phyloP scores from a whole-genome alignment of 2,113 vertebrate species.

The Tupaia tana region DNA sequence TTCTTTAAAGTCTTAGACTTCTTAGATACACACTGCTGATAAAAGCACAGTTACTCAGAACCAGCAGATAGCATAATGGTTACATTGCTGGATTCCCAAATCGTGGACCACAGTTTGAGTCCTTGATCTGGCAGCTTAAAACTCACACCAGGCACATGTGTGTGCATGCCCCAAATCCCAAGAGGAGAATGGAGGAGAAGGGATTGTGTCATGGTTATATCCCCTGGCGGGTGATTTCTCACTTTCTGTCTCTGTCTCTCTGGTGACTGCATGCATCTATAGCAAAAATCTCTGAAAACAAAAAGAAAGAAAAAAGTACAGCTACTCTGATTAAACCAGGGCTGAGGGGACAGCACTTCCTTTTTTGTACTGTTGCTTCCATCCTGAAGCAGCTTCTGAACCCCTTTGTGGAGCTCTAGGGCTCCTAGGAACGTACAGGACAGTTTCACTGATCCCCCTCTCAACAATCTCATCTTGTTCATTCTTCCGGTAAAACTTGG shows the following conservation, averaged over 20 bases:
- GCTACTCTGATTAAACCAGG: background rate
- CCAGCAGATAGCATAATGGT: too few species aligned
- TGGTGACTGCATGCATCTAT: too few species aligned
- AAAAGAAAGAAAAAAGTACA: background rate
- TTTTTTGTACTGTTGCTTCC: background rate
- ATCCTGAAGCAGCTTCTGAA: background rate
- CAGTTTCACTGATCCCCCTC: background rate
- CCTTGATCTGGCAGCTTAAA: too few species aligned
- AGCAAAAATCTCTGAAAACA: too few species aligned
- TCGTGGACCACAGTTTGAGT: too few species aligned
- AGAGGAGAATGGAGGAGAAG: too few species aligned
- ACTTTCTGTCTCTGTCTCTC: too few species aligned
- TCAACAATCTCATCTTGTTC: background rate
- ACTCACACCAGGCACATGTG: too few species aligned
- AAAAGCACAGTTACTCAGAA: background rate
- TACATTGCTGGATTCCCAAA: too few species aligned
- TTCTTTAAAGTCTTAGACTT: constrained; percentile 24
- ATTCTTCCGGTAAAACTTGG: constrained; percentile 32
- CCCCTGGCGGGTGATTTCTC: too few species aligned
- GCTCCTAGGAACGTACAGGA: background rate
- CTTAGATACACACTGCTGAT: background rate
- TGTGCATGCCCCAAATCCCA: too few species aligned
- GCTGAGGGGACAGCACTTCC: rapidly evolving
- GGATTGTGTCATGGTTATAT: too few species aligned
- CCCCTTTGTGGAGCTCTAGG: background rate